phyloP scores from a whole-genome alignment of 2,797 vertebrate genomes.

The Amniataba percoides region DNA sequence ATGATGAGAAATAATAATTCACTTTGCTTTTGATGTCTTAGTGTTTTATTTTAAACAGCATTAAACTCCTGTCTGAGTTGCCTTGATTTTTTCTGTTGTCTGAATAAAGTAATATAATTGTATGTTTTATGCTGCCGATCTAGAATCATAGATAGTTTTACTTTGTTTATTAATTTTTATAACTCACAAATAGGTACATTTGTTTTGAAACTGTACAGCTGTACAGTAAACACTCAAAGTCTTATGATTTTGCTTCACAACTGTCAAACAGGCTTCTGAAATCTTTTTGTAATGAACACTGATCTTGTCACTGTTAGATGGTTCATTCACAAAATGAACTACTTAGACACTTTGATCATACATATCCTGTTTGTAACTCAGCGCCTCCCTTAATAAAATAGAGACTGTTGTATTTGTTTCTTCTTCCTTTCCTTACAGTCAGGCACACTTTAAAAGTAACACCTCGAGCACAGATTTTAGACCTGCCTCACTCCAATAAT shows the following conservation, averaged over 20 bases:
- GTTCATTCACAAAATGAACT: background rate
- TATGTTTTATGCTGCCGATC: too few species aligned
- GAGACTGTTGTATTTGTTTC: background rate
- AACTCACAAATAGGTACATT: background rate
- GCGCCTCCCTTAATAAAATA: slow-evolving; percentile 7
- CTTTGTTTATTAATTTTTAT: background rate
- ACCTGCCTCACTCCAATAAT: slow-evolving; percentile 14
- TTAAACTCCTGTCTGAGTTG: background rate
- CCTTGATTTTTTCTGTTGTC: too few species aligned
- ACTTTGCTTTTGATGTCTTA: background rate
- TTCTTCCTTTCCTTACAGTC: background rate
- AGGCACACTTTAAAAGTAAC: background rate
- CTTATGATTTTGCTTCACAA: background rate
- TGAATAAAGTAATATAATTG: too few species aligned
- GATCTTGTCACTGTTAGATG: background rate
- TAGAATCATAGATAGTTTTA: too few species aligned
- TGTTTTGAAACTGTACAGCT: background rate
- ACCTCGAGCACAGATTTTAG: slow-evolving; percentile 24
- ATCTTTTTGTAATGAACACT: background rate
- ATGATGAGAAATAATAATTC: slow-evolving; percentile 33
- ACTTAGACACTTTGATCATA: background rate
- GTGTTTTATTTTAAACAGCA: background rate
- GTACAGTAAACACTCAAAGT: background rate
- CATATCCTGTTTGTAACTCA: background rate
- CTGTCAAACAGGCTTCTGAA: background rate